Conservation (phyloP, 2,113 vertebrate genomes). For the Epinephelus fuscoguttatus region DNA sequence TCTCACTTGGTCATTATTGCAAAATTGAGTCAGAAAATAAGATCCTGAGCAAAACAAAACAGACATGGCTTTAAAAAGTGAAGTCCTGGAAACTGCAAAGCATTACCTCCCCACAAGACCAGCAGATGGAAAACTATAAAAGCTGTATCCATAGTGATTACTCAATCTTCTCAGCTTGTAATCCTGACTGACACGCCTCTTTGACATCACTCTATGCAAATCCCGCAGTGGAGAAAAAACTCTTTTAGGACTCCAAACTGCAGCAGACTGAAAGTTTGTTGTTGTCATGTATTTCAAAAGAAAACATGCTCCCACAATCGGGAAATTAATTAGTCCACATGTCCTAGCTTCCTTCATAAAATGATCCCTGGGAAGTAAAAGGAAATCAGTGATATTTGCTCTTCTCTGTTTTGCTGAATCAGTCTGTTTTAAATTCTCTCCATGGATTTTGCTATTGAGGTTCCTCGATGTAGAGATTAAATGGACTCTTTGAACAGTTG, state of each 20-base stretch:
- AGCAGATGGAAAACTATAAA: conserved; percentile 61
- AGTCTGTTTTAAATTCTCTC: conserved; percentile 41
- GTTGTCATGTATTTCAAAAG: not conserved
- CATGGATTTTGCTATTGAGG: conserved; percentile 32
- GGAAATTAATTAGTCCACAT: not conserved
- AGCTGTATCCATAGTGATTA: conserved; percentile 71
- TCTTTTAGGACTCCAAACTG: not conserved
- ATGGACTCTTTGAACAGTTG: conserved; percentile 48
- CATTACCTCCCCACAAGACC: conserved; percentile 22
- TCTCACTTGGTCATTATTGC: not conserved
- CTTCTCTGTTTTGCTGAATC: conserved; percentile 27
- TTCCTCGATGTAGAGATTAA: conserved; percentile 31
- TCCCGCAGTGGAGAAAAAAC: conserved; percentile 24
- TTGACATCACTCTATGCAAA: conserved; percentile 65
- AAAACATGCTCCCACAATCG: not conserved
- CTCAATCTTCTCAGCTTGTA: conserved; percentile 52
- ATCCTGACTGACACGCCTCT: conserved; percentile 69
- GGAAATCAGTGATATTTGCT: not conserved
- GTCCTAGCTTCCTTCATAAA: not conserved
- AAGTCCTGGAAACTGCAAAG: conserved; percentile 41
- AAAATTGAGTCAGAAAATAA: conserved; percentile 5
- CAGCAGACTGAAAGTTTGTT: conserved; percentile 20
- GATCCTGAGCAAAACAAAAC: conserved; percentile 22
- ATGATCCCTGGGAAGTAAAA: not conserved
- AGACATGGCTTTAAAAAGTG: conserved; percentile 10